Evolutionary conservation across 2,888 invertebrate species (phyloP).

Genomic region (Halictus ligatus): DNA sequence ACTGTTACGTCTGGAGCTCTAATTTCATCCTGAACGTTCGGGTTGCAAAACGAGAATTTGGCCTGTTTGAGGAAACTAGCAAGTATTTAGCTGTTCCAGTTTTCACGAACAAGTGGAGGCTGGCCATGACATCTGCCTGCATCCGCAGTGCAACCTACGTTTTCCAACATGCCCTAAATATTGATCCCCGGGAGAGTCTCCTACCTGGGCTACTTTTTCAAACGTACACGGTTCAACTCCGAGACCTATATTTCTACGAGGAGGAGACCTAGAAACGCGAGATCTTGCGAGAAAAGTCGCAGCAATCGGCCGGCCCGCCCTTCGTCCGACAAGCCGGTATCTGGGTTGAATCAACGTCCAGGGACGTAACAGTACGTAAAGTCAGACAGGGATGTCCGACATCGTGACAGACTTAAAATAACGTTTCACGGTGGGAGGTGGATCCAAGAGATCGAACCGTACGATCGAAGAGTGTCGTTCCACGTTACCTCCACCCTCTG

Average conservation of each 20-base stretch:
- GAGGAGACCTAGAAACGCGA: not conserved
- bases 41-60: not conserved
- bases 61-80: not conserved
- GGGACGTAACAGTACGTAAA: not conserved
- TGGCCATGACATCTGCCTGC: not conserved
- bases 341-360: not conserved
- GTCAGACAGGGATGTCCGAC: not conserved
- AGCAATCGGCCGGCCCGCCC: not conserved
- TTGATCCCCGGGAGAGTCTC: not conserved
- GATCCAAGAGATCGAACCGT: not conserved
- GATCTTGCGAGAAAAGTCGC: not conserved
- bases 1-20: conserved; percentile 1
- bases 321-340: not conserved
- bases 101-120: not conserved
- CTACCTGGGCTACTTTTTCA: not conserved
- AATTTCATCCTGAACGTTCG: not conserved
- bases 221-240: not conserved
- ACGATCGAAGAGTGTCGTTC: not conserved
- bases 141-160: not conserved
- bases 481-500: conserved; percentile 49
- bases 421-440: not conserved
- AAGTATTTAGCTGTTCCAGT: not conserved
- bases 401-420: not conserved
- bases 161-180: not conserved
- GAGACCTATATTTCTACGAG: not conserved